Evolutionary conservation across 2,888 invertebrate genomes (phyloP).

Genomic region (Brenthis daphne): DNA sequence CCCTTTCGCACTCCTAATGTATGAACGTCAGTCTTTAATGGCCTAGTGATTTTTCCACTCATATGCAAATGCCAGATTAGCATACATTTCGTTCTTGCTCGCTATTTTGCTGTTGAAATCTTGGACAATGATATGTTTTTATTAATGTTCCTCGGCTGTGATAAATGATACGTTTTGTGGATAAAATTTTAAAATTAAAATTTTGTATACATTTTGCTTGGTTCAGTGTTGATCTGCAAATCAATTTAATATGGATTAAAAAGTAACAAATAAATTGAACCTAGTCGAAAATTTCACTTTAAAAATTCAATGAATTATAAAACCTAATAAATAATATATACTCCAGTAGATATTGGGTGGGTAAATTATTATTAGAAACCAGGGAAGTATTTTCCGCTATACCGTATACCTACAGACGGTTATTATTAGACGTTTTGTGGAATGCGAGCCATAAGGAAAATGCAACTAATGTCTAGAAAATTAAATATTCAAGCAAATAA

Average conservation of each 20-base stretch:
- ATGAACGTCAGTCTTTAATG: constrained; percentile 63
- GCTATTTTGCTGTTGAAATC: constrained; percentile 53
- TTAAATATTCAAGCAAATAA: constrained; percentile 45
- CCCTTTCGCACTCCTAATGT: constrained; percentile 56
- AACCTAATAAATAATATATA: no score
- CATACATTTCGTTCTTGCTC: constrained; percentile 66
- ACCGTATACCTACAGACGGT: no score
- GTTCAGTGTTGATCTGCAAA: constrained; percentile 11
- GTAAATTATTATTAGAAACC: no score
- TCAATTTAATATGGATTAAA: no score
- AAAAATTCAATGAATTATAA: no score
- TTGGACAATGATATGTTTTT: constrained; percentile 30
- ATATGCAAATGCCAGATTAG: constrained; percentile 72
- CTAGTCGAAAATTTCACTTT: no score
- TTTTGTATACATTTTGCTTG: no score
- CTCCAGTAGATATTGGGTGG: no score
- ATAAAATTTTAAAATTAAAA: constrained; percentile 11
- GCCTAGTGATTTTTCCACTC: constrained; percentile 72
- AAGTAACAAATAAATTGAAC: no score
- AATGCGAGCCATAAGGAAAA: constrained; percentile 30
- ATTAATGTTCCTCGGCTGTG: constrained; percentile 15
- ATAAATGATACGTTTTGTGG: constrained; percentile 15
- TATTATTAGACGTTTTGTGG: no score
- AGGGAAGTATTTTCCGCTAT: no score
- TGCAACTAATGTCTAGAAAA: constrained; percentile 33